A percentile compares a stretch with the other conserved stretches of the same genome.
phyloP scores from a whole-genome alignment of 2,888 invertebrate species.

The Lucinisca nassula region DNA sequence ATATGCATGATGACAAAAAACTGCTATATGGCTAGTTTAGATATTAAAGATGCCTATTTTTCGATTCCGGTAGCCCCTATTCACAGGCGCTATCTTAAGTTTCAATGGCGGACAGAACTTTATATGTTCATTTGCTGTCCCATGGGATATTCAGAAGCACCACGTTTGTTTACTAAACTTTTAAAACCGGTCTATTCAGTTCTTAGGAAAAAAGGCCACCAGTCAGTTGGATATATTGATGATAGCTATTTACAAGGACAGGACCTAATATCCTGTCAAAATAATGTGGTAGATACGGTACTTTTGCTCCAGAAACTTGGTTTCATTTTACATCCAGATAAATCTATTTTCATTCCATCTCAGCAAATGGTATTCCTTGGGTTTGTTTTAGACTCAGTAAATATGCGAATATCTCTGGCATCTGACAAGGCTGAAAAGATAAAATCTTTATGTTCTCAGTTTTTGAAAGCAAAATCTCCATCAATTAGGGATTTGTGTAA shows the following conservation, averaged over 20 bases:
- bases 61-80: background rate
- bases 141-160: slow-evolving; percentile 21
- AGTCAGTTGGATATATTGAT: slow-evolving; percentile 54
- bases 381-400: slow-evolving; percentile 34
- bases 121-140: slow-evolving; percentile 41
- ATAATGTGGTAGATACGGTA: slow-evolving; percentile 8
- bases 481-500: background rate
- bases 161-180: slow-evolving; percentile 45
- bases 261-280: background rate
- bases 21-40: slow-evolving; percentile 19
- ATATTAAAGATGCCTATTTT: slow-evolving; percentile 28
- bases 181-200: slow-evolving; percentile 47
- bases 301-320: slow-evolving; percentile 32
- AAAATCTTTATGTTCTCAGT: background rate
- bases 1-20: slow-evolving; percentile 11
- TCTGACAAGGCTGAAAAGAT: background rate
- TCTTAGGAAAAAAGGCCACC: slow-evolving; percentile 34
- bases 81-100: slow-evolving; percentile 19
- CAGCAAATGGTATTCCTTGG: slow-evolving; percentile 50
- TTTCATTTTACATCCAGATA: slow-evolving; percentile 48
- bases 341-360: slow-evolving; percentile 48
- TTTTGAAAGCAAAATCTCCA: background rate
- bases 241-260: slow-evolving; percentile 32
- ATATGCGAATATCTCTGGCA: slow-evolving; percentile 44
- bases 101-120: slow-evolving; percentile 20